Evolutionary conservation across 2,797 vertebrate species (phyloP), one percentile per base, ranked within the genome.

Genomic region (Mycteria americana): DNA sequence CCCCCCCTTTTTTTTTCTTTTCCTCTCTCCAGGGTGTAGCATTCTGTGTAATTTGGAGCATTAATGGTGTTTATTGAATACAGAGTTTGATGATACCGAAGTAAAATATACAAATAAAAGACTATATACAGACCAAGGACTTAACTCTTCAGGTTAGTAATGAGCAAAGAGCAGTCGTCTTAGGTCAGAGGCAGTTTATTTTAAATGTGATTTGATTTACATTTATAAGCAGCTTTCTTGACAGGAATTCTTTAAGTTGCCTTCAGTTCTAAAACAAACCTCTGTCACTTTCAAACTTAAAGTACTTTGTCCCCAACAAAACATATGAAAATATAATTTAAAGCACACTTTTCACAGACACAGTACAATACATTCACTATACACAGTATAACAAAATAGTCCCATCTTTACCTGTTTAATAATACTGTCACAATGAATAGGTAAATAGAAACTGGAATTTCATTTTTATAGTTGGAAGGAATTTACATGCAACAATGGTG

Each of bases 311-410:
- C 98, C 97, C 98, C 98, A 98, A 98, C 98, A 98, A 98, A 99
- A 99, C 98, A 98, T 99, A 99, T 95, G 99, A 99, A 99, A 99
- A 99, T 99, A 99, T 99, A 99, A 99, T 99, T 99, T 99, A 99
- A 99, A 99, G 99, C 99, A 99, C 99, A 99, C 97, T 98, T 98
- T 99, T 98, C 99, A 99, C 98, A 99, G 98, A 99, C 98, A 99
- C 98, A 91, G 97, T 98, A 99, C 98, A 98, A 98, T 99, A 99
- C 99, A 99, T 99, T 99, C 99, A 99, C 99, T 99, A 98, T 98
- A 99, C 98, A 99, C 98, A 97, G 98, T 99, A 99, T 99, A 98
- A 99, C 98, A 99, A 99, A 98, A 99, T 98, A 98, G 97, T 98
- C 98, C 98, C 98, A 98, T 98, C 98, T 98, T 98, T 98, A 98